Base-by-base conservation (phyloP, 2,888 invertebrate genomes). In the Ochropleura plecta region DNA sequence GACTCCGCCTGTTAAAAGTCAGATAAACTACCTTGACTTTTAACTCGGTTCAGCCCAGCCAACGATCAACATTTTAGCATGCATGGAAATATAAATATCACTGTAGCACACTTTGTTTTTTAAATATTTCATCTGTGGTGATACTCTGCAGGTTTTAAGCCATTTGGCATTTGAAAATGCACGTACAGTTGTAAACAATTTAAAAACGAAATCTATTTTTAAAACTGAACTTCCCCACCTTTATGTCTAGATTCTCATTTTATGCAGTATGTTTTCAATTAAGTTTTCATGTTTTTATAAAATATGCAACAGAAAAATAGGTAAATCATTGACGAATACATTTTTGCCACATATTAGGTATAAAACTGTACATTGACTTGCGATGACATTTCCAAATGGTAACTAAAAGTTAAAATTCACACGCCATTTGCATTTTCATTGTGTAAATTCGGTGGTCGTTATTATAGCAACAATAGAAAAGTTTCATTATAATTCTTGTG, bases 381-480 rank as follows among this genome's bases (percentile, higher is more conserved):
- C 75, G 65, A 80, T 85, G 84, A 82, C 82, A 79, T 76, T 87
- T 70, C 57, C 55, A 79, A 84, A 83, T 81, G 42, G 65, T 75
- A 73, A 73, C 64, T 73, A 67, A 77, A 75, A 79, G 63, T 83
- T 76, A 78, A 81, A 86, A 87, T 84, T 86, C 86, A 82, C 79
- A 87, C 80, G 71, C 44, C 57, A 76, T 86, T 87, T 85, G 79
- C 84, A 79, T 87, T 79, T 70, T 70, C 76, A 82, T 87, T 87
- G 82, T 82, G 59, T 82, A 51, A 70, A 80, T 77, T 77, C 63
- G 66, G 72, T 42, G 70, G 72, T 67, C 75, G 57, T 68, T 73
- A 59, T 53, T 64, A 72, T 57, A 76, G 75, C 67, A 74, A 80
- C 76, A 79, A 78, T 76, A 63, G 64, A 83, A 79, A 73, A 73